Conservation (phyloP, 2,888 invertebrate genomes). For the Acanthoscelides obtectus region DNA sequence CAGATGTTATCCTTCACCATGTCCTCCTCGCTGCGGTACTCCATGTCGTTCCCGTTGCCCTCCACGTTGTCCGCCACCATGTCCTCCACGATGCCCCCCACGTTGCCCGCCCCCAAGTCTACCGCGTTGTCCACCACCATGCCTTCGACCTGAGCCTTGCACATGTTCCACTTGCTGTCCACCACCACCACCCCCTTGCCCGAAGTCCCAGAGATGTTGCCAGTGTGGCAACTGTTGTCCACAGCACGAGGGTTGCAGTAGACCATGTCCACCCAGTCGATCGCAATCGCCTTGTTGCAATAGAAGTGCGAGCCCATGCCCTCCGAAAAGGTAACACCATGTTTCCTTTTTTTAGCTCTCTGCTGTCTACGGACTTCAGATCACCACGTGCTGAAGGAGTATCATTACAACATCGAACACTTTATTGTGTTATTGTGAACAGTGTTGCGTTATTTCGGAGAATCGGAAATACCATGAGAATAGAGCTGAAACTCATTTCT, state of each 20-base stretch:
- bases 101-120: neutral
- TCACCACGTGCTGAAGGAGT: no score
- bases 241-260: neutral
- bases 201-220: slow-evolving; percentile 20
- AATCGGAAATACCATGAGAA: no score
- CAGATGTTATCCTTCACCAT: slow-evolving; percentile 7
- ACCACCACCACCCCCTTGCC: slow-evolving; percentile 19
- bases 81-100: slow-evolving; percentile 1
- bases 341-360: no score
- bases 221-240: slow-evolving; percentile 12
- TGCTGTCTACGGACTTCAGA: no score
- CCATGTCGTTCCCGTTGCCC: neutral
- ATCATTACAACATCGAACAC: no score
- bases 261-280: neutral
- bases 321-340: slow-evolving; percentile 1
- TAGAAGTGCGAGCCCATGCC: slow-evolving; percentile 1
- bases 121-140: neutral
- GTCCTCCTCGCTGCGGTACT: slow-evolving; percentile 4
- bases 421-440: no score
- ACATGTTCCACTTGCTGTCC: slow-evolving; percentile 23
- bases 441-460: no score
- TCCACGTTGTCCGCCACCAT: neutral
- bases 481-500: no score
- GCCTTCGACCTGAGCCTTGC: slow-evolving; percentile 14
- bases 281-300: slow-evolving; percentile 7